These are phyloP conservation scores for Rhinophrynus dorsalis DNA, from an alignment of 2,797 vertebrate genomes.

Conservation along the genomic window DNA sequence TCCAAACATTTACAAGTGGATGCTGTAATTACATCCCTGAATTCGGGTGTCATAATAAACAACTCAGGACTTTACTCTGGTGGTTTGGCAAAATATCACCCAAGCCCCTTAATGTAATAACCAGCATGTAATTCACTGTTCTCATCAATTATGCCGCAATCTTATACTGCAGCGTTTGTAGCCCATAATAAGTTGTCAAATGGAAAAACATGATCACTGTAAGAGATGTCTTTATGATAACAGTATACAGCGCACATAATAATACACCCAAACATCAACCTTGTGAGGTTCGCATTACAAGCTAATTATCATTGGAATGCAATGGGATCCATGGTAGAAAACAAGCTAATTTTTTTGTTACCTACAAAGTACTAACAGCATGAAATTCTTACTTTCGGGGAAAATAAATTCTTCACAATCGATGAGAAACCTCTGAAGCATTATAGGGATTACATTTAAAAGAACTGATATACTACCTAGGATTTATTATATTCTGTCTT, in stretches of 20 bases:
- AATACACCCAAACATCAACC: not conserved
- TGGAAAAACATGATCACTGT: not conserved
- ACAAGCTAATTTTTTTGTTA: no score
- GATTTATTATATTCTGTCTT: no score
- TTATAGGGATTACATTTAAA: no score
- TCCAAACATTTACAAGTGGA: slow-evolving; percentile 7
- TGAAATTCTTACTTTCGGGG: no score
- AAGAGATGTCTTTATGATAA: not conserved
- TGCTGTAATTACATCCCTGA: slow-evolving; percentile 24
- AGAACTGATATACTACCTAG: no score
- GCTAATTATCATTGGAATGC: not conserved
- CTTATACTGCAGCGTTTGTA: not conserved
- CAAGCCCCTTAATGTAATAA: slow-evolving; percentile 8
- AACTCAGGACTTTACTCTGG: slow-evolving; percentile 16
- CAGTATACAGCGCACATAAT: not conserved
- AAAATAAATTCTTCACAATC: no score
- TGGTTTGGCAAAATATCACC: slow-evolving; percentile 31
- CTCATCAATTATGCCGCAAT: slow-evolving; percentile 14
- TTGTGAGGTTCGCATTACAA: not conserved
- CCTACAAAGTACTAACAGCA: no score
- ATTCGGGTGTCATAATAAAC: slow-evolving; percentile 29
- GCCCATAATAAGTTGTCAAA: slow-evolving; percentile 1
- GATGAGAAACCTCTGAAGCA: no score
- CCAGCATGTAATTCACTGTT: slow-evolving; percentile 8
- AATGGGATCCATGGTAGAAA: not conserved